Conservation (phyloP, 2,888 invertebrate species). For the Drosophila nr. perissopoda region DNA sequence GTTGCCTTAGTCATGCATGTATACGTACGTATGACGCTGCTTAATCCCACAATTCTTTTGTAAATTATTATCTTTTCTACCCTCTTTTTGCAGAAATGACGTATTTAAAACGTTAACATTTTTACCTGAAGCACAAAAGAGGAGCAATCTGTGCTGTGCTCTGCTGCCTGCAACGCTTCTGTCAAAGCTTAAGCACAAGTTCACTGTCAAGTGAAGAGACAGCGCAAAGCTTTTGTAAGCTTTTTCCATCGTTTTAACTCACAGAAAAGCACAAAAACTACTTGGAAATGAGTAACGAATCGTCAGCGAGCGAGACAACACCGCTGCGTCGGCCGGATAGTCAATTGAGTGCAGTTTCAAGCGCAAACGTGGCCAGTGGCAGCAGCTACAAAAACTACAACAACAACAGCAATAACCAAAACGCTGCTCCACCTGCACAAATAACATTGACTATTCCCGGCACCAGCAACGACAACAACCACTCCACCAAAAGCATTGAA, state of each 20-base stretch:
- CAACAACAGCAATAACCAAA: slow-evolving; percentile 20
- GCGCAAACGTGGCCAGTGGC: slow-evolving; percentile 58
- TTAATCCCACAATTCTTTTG: slow-evolving; percentile 20
- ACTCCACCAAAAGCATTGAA: slow-evolving; percentile 34
- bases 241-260: slow-evolving; percentile 31
- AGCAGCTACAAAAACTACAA: slow-evolving; percentile 26
- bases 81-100: slow-evolving; percentile 24
- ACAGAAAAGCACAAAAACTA: slow-evolving; percentile 32
- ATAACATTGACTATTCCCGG: slow-evolving; percentile 42
- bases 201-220: slow-evolving; percentile 60
- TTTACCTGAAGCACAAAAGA: slow-evolving; percentile 34
- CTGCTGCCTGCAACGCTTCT: slow-evolving; percentile 15
- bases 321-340: slow-evolving; percentile 83
- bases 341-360: slow-evolving; percentile 54
- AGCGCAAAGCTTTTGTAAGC: slow-evolving; percentile 42
- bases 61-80: slow-evolving; percentile 20
- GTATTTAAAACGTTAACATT: slow-evolving; percentile 21
- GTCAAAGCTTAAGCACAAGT: slow-evolving; percentile 56
- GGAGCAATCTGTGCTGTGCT: slow-evolving; percentile 11
- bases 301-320: slow-evolving; percentile 84
- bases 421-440: slow-evolving; percentile 26
- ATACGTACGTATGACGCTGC: background rate
- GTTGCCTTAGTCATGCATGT: slow-evolving; percentile 53
- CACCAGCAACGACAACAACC: slow-evolving; percentile 18
- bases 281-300: slow-evolving; percentile 84